Evolutionary conservation across 2,888 invertebrate species (phyloP).

Genomic region (Phaonia tiefii): DNA sequence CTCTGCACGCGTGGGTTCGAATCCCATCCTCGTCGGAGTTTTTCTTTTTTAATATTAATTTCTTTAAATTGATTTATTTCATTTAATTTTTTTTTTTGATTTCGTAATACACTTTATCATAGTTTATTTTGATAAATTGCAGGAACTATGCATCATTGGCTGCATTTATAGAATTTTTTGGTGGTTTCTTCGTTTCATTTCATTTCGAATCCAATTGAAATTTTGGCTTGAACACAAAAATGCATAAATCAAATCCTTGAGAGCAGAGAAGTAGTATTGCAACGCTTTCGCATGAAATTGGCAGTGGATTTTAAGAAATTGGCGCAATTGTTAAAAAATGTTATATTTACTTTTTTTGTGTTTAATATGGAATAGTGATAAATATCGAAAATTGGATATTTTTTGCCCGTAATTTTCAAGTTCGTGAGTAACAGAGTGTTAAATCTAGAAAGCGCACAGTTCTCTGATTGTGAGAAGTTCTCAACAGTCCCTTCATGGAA

Average conservation of each 20-base stretch:
- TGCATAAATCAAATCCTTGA: constrained; percentile 23
- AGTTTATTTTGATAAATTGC: constrained; percentile 27
- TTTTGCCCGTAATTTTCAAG: too few species aligned
- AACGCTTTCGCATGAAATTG: too few species aligned
- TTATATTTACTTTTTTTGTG: too few species aligned
- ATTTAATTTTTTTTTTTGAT: constrained; percentile 18
- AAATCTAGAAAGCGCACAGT: too few species aligned
- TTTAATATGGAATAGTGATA: too few species aligned
- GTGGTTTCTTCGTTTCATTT: background rate
- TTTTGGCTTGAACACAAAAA: constrained; percentile 6
- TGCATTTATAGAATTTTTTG: constrained; percentile 16
- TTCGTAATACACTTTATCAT: constrained; percentile 9
- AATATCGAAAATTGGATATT: too few species aligned
- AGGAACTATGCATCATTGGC: constrained; percentile 48
- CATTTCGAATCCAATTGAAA: background rate
- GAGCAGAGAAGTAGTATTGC: background rate
- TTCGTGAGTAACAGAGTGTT: too few species aligned
- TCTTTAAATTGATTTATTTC: background rate
- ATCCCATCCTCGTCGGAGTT: constrained; percentile 88
- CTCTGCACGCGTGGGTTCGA: constrained; percentile 94
- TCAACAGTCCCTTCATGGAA: too few species aligned
- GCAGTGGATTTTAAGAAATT: too few species aligned
- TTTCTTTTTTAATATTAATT: background rate
- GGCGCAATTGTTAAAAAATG: too few species aligned
- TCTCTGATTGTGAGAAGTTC: too few species aligned